Evolutionary conservation across 2,888 invertebrate species (phyloP).

Genomic region (Desoria tigrina): DNA sequence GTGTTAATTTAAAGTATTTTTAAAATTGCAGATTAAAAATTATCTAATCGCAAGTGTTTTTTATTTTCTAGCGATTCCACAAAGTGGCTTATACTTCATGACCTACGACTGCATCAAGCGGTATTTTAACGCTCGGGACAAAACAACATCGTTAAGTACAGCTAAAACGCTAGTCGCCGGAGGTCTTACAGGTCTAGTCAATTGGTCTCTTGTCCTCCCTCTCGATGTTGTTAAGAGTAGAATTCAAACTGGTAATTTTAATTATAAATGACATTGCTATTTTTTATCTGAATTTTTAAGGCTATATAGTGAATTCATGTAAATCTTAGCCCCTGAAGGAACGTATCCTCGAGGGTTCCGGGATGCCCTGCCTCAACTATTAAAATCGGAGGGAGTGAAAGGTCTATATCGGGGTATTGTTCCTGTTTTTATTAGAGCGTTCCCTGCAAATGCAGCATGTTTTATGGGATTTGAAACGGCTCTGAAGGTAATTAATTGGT

Average conservation of each 20-base stretch:
- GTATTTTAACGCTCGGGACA: neutral
- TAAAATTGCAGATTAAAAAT: neutral
- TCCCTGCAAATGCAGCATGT: constrained; percentile 98
- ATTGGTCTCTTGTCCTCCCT: constrained; percentile 27
- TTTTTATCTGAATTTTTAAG: neutral
- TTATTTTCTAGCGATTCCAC: constrained; percentile 18
- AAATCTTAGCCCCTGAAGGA: constrained; percentile 91
- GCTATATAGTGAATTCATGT: neutral
- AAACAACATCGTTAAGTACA: neutral
- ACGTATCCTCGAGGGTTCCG: constrained; percentile 87
- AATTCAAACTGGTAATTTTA: constrained; percentile 27
- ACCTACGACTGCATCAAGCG: constrained; percentile 24
- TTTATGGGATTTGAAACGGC: constrained; percentile 93
- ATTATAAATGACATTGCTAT: too few relatives aligned
- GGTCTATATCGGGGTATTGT: constrained; percentile 91
- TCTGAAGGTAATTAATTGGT: constrained; percentile 67
- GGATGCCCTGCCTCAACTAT: constrained; percentile 81
- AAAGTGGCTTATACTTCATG: constrained; percentile 26
- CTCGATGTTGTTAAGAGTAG: constrained; percentile 27
- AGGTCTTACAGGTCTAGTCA: constrained; percentile 29
- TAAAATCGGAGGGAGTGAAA: constrained; percentile 81
- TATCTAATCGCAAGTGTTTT: neutral
- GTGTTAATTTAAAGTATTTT: constrained; percentile 5
- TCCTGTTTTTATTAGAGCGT: constrained; percentile 94
- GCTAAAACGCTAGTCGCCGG: constrained; percentile 23